phyloP scores from a whole-genome alignment of 2,888 invertebrate genomes.

The Adineta ricciae region DNA sequence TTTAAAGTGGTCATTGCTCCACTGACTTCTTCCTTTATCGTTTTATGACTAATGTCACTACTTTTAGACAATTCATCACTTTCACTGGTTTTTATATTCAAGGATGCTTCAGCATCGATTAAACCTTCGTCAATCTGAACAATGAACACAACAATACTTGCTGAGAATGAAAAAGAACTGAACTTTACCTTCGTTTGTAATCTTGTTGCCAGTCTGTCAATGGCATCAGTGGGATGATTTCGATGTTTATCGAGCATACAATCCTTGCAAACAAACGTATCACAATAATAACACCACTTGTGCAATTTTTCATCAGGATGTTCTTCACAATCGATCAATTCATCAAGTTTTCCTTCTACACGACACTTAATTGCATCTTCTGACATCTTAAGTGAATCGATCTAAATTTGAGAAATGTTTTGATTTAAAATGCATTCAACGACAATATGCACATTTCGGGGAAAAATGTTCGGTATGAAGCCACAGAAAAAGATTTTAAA shows the following conservation, averaged over 20 bases:
- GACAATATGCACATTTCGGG: neutral
- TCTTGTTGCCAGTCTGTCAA: neutral
- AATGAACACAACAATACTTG: too few relatives aligned
- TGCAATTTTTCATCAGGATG: neutral
- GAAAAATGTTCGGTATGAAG: too few relatives aligned
- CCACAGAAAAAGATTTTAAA: too few relatives aligned
- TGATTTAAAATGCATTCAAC: neutral
- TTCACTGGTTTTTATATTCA: neutral
- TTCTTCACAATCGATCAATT: neutral
- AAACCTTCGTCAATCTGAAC: neutral
- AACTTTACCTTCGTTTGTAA: neutral
- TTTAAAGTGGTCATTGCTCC: neutral
- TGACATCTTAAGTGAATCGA: too few relatives aligned
- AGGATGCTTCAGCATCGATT: neutral
- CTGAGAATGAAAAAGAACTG: too few relatives aligned
- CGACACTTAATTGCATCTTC: too few relatives aligned
- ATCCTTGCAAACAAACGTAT: neutral
- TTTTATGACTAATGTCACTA: neutral
- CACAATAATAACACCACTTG: neutral
- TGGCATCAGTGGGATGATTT: neutral
- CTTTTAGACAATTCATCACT: neutral
- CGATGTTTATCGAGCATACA: neutral
- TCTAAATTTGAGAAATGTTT: too few relatives aligned
- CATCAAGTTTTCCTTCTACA: neutral
- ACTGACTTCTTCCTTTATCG: neutral